Percentiles rank a stretch among this genome's conserved stretches.
phyloP scores from a whole-genome alignment of 2,113 vertebrate genomes.

The Lampris megalopsis region DNA sequence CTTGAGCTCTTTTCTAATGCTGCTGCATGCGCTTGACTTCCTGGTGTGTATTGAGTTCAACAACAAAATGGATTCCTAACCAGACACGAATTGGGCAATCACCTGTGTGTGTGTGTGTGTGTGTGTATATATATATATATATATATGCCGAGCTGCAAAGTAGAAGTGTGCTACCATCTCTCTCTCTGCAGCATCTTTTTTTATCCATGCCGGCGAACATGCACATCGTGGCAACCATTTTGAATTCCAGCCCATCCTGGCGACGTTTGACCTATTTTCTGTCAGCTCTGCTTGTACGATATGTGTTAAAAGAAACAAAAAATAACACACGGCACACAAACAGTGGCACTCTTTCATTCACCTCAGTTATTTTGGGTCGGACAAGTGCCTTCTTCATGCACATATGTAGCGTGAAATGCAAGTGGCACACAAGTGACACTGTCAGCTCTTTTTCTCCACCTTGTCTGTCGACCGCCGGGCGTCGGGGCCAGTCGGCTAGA shows the following conservation, averaged over 20 bases:
- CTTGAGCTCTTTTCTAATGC: not conserved
- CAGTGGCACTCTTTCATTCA: constrained; percentile 55
- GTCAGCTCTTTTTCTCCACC: constrained; percentile 77
- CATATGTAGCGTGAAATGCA: constrained; percentile 76
- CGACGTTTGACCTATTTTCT: constrained; percentile 73
- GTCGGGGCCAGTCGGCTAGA: constrained; percentile 59
- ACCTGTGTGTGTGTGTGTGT: too few species aligned
- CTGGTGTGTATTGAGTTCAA: constrained; percentile 3
- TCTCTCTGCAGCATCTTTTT: constrained; percentile 27
- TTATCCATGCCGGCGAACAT: constrained; percentile 38
- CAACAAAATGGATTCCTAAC: not conserved
- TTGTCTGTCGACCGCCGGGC: constrained; percentile 66
- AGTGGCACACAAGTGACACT: constrained; percentile 73
- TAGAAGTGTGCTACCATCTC: constrained; percentile 57
- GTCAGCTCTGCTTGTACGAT: constrained; percentile 21
- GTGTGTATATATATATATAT: not conserved
- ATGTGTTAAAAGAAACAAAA: constrained; percentile 36
- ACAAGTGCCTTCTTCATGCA: constrained; percentile 62
- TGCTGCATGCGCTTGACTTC: too few species aligned
- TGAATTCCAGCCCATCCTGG: constrained; percentile 51
- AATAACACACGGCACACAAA: constrained; percentile 37
- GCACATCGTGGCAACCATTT: constrained; percentile 66
- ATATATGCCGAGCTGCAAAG: constrained; percentile 18
- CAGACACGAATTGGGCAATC: not conserved
- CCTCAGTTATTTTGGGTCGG: constrained; percentile 53